phyloP scores from a whole-genome alignment of 2,797 vertebrate genomes.

The Spondyliosoma cantharus region DNA sequence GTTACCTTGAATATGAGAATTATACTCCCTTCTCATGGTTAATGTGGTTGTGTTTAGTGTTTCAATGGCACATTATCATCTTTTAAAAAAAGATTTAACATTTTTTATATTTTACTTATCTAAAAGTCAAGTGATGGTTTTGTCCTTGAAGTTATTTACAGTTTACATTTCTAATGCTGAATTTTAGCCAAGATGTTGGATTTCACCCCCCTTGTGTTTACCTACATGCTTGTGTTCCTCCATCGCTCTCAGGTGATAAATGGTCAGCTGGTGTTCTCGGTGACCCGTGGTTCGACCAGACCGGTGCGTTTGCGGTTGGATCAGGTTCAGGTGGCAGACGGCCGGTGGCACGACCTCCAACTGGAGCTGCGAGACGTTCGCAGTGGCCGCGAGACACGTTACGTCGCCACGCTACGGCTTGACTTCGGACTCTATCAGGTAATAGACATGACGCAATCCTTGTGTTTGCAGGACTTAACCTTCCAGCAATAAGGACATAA shows the following conservation, averaged over 20 bases:
- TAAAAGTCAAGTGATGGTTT: too few relatives aligned
- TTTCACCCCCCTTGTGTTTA: background rate
- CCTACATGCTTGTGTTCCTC: background rate
- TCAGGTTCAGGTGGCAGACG: constrained; percentile 92
- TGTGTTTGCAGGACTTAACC: background rate
- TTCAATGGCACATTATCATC: background rate
- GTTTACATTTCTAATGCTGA: too few relatives aligned
- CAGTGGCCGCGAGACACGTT: constrained; percentile 88
- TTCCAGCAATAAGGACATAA: background rate
- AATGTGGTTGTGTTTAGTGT: background rate
- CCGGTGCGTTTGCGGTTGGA: constrained; percentile 91
- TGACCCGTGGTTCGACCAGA: constrained; percentile 87
- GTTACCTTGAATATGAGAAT: constrained; percentile 18
- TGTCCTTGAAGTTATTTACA: too few relatives aligned
- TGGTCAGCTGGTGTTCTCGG: constrained; percentile 91
- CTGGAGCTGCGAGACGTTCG: constrained; percentile 92
- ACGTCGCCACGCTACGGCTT: constrained; percentile 91
- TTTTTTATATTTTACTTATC: too few relatives aligned
- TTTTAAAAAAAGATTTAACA: too few relatives aligned
- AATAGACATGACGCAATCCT: constrained; percentile 13
- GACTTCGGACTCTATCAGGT: constrained; percentile 98
- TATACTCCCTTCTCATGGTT: background rate
- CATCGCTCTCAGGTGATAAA: constrained; percentile 85
- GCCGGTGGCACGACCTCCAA: constrained; percentile 96
- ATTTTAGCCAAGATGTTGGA: constrained; percentile 27